Percentiles rank a stretch among this genome's conserved stretches.
Conservation (phyloP, 2,888 invertebrate species). For the Cheilosia grossa region DNA sequence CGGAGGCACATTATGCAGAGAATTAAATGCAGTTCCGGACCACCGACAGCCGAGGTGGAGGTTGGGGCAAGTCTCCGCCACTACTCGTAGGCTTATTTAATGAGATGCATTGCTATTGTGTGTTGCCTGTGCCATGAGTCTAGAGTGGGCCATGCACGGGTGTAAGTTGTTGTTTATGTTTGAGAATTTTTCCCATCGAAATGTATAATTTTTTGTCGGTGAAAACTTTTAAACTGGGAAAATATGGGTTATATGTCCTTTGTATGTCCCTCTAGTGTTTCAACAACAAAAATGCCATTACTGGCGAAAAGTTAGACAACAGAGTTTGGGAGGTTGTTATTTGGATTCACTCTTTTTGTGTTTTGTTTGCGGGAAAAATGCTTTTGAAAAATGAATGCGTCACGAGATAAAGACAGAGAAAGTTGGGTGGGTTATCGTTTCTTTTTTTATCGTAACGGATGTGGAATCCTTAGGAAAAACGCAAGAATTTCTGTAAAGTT, state of each 20-base stretch:
- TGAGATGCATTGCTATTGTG: slow-evolving; percentile 68
- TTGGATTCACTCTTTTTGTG: slow-evolving; percentile 14
- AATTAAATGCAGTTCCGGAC: slow-evolving; percentile 69
- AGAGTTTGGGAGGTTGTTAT: slow-evolving; percentile 30
- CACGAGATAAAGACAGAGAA: slow-evolving; percentile 38
- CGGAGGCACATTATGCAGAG: slow-evolving; percentile 70
- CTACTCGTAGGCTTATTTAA: slow-evolving; percentile 68
- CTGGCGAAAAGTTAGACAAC: slow-evolving; percentile 68
- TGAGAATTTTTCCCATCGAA: slow-evolving; percentile 6
- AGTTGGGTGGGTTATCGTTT: slow-evolving; percentile 53
- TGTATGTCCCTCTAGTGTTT: slow-evolving; percentile 46
- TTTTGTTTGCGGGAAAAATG: slow-evolving; percentile 14
- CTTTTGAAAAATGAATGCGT: slow-evolving; percentile 70
- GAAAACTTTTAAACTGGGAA: slow-evolving; percentile 44
- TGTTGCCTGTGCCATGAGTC: slow-evolving; percentile 2
- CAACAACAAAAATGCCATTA: slow-evolving; percentile 63
- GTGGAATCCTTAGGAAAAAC: slow-evolving; percentile 5
- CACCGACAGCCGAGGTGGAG: not conserved
- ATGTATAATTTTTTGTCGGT: not conserved
- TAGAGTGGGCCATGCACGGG: slow-evolving; percentile 7
- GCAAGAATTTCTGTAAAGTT: slow-evolving; percentile 13
- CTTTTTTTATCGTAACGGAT: slow-evolving; percentile 68
- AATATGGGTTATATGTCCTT: slow-evolving; percentile 70
- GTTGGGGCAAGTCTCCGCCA: not conserved
- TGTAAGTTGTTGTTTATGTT: slow-evolving; percentile 58